Percentiles rank a stretch among this genome's conserved stretches.
phyloP scores from a whole-genome alignment of 1,140 invertebrate genomes.

The Drosophila kepulauana region DNA sequence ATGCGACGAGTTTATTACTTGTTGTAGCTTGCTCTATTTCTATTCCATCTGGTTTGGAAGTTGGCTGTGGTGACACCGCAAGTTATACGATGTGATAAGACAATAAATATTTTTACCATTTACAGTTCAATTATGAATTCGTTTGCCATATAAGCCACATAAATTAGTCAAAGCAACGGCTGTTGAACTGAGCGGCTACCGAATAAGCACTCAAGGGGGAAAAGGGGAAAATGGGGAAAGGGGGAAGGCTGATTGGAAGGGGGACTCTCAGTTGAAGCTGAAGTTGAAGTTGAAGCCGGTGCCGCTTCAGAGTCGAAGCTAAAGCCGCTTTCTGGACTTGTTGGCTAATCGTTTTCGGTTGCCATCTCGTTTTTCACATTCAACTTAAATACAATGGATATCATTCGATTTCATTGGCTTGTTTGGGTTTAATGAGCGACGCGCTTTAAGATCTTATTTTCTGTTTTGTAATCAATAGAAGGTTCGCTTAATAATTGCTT shows the following conservation, averaged over 20 bases:
- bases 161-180: constrained; percentile 57
- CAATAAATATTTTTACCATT: constrained; percentile 82
- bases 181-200: constrained; percentile 6
- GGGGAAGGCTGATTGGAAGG: neutral
- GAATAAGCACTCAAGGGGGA: neutral
- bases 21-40: constrained; percentile 21
- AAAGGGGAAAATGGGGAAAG: neutral
- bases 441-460: neutral
- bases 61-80: constrained; percentile 68
- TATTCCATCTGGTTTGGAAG: constrained; percentile 35
- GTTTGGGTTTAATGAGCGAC: neutral
- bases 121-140: constrained; percentile 69
- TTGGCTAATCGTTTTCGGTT: constrained; percentile 28
- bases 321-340: constrained; percentile 24
- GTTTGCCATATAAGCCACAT: constrained; percentile 54
- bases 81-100: constrained; percentile 84
- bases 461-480: neutral
- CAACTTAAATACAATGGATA: constrained; percentile 22
- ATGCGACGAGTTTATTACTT: neutral
- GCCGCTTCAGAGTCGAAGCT: neutral
- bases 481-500: neutral
- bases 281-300: neutral
- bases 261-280: neutral
- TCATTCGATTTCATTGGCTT: constrained; percentile 8
- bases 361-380: constrained; percentile 8